These are phyloP conservation scores for Corythornis vintsioides DNA, from an alignment of 2,113 vertebrate genomes.

Conservation along the genomic window DNA sequence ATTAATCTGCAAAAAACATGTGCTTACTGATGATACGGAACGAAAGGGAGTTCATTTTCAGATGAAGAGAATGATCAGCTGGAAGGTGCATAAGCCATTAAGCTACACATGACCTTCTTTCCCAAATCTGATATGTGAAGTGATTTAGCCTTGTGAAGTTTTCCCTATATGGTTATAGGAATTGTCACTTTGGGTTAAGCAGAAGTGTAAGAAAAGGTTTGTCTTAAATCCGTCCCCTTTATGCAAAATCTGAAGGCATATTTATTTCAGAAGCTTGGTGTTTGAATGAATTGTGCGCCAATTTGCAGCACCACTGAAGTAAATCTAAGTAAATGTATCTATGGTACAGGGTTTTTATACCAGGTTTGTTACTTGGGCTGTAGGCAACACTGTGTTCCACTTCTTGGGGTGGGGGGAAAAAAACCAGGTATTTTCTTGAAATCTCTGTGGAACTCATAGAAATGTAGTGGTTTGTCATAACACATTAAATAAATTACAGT, in stretches of 20 bases:
- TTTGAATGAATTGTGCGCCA: background rate
- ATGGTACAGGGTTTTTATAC: background rate
- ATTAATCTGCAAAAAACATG: background rate
- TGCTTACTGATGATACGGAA: background rate
- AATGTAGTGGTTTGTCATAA: background rate
- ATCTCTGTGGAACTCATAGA: background rate
- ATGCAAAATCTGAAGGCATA: background rate
- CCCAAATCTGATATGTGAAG: background rate
- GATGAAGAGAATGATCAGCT: background rate
- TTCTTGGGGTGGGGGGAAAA: background rate
- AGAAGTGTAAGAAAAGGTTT: background rate
- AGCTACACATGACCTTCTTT: background rate
- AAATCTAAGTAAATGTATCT: background rate
- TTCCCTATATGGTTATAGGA: background rate
- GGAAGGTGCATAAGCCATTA: background rate
- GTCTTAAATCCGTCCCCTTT: background rate
- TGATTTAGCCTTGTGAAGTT: background rate
- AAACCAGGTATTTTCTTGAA: background rate
- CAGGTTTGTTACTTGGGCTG: background rate
- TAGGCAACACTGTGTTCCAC: background rate
- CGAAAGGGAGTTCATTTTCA: background rate
- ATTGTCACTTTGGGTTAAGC: background rate
- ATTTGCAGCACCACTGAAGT: background rate
- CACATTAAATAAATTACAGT: background rate
- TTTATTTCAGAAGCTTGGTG: background rate